Percentiles rank a stretch among this genome's conserved stretches.
Conservation (phyloP, 2,797 vertebrate species). For the Enteromius thamalakanensis region DNA sequence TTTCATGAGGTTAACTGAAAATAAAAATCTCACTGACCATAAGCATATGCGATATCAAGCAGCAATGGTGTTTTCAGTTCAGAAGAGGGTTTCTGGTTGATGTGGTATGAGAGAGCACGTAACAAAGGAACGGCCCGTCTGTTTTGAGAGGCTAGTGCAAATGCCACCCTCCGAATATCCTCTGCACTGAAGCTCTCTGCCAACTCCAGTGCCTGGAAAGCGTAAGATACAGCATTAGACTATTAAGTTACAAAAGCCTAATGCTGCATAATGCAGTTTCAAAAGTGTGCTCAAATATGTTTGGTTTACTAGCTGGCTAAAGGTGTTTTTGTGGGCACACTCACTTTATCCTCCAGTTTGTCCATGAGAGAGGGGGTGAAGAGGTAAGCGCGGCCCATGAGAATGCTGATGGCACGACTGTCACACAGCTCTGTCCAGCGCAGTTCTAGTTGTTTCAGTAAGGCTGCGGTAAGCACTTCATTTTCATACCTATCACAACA, state of each 20-base stretch:
- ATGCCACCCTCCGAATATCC: slow-evolving; percentile 79
- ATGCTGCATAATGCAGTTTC: not conserved
- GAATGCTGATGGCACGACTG: slow-evolving; percentile 66
- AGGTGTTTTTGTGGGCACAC: not conserved
- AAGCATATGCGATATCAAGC: slow-evolving; percentile 84
- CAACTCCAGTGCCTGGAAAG: slow-evolving; percentile 86
- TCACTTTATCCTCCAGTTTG: slow-evolving; percentile 92
- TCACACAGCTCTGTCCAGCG: slow-evolving; percentile 90
- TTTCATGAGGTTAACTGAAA: not conserved
- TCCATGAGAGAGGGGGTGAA: slow-evolving; percentile 80
- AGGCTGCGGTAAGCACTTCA: slow-evolving; percentile 35
- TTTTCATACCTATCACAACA: slow-evolving; percentile 41
- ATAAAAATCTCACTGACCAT: slow-evolving; percentile 75
- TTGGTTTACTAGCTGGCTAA: not conserved
- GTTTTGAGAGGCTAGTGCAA: slow-evolving; percentile 79
- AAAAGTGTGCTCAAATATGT: not conserved
- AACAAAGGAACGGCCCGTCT: slow-evolving; percentile 86
- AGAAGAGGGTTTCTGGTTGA: slow-evolving; percentile 82
- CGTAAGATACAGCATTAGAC: not conserved
- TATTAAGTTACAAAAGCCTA: not conserved
- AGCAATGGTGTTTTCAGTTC: slow-evolving; percentile 77
- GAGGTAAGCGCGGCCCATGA: slow-evolving; percentile 76
- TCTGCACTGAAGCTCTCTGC: slow-evolving; percentile 81
- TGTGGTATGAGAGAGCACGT: slow-evolving; percentile 89
- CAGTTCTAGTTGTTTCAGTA: slow-evolving; percentile 86